phyloP scores from a whole-genome alignment of 2,113 vertebrate genomes.

The Silurus glanis region DNA sequence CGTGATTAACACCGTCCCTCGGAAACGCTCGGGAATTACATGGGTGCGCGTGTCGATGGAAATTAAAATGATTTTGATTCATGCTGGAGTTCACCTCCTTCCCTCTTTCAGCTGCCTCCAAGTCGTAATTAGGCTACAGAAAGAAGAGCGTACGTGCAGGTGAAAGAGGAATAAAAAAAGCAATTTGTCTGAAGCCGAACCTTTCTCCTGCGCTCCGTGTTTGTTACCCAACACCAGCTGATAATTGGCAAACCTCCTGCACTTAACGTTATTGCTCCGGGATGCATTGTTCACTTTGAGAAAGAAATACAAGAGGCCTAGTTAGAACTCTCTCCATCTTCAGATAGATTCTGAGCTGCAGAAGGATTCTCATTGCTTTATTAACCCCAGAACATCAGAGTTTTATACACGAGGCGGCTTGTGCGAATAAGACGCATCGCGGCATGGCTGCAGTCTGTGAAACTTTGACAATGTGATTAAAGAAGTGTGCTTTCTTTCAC shows the following conservation, averaged over 20 bases:
- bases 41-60: constrained; percentile 18
- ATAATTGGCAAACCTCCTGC: constrained; percentile 65
- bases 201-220: not conserved
- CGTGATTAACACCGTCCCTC: constrained; percentile 31
- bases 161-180: constrained; percentile 31
- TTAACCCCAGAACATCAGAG: constrained; percentile 7
- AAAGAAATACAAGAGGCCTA: constrained; percentile 57
- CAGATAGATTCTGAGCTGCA: constrained; percentile 61
- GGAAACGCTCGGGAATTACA: constrained; percentile 12
- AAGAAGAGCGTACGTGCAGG: constrained; percentile 39
- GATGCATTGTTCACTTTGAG: constrained; percentile 51
- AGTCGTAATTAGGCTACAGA: constrained; percentile 49
- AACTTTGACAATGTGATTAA: not conserved
- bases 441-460: not conserved
- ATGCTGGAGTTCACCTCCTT: not conserved
- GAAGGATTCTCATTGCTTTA: not conserved
- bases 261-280: constrained; percentile 59
- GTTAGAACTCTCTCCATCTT: constrained; percentile 58
- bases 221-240: constrained; percentile 56
- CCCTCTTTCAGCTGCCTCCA: constrained; percentile 37
- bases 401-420: constrained; percentile 28
- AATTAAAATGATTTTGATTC: constrained; percentile 48
- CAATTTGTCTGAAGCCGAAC: constrained; percentile 39
- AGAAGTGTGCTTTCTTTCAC: not conserved
- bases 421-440: not conserved